Base-by-base conservation (phyloP, 1,140 invertebrate genomes). In the Heterodera carotae region DNA sequence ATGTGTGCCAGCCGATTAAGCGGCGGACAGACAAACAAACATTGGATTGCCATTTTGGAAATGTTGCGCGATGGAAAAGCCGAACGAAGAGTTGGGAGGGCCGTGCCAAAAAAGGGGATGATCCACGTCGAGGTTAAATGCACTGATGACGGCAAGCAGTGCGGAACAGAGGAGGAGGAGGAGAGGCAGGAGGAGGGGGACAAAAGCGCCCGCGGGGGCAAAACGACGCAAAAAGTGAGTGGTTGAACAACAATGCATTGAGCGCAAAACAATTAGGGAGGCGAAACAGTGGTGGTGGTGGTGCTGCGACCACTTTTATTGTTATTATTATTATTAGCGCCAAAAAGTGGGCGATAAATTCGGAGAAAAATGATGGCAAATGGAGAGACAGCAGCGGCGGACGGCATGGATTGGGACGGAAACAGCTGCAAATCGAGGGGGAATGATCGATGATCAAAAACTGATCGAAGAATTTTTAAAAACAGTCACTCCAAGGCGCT, bases 11-110 rank as follows among this genome's bases (percentile, higher is more conserved):
- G n/a, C 18, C 12, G 48, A 33, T n/a, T 25, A 15, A 39, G 34
- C 5, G 36, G 27, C 27, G 39, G 27, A 33, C 22, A 59, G 59
- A 82, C 69, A 75, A 72, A 83, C 84, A 76, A 74, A 84, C 83
- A 81, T 59, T 36, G 84, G 83, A 31, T 73, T 48, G 15, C 74
- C 80, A 31, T 75, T 66, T 27, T 70, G 43, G 69, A 88, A 86
- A 79, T 95, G 94, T 88, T 94, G 91, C 66, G 94, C 93, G 22
- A 95, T 92, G 48, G 93, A 94, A 90, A 92, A 95, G 89, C 94
- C 94, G 89, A 95, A 95, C 89, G 94, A 94, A 62, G 93, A 92
- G 53, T 91, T 91, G 33, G 82, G 81, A 22, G 84, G 81, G 81
- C 93, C 93, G 72, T 90, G 88, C 89, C 94, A 94, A 83, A 94